Percentiles rank a stretch among this genome's conserved stretches.
Evolutionary conservation across 1,140 invertebrate species (phyloP).

Genomic region (Eumeta japonica): DNA sequence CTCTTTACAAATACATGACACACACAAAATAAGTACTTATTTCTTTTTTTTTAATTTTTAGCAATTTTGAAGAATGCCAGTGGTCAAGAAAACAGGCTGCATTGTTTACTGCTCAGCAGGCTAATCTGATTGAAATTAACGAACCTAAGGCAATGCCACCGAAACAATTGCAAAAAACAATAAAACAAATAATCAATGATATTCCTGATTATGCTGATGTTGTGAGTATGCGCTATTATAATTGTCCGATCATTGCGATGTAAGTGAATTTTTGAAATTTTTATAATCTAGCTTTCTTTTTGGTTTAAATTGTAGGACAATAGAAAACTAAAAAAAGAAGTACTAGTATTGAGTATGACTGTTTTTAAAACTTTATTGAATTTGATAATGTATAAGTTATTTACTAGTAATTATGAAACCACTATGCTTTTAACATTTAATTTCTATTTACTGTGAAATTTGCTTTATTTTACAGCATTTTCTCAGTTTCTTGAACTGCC

Average conservation of each 20-base stretch:
- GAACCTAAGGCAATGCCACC: constrained; percentile 77
- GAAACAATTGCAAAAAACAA: constrained; percentile 70
- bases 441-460: no score
- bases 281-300: no score
- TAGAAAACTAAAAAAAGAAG: no score
- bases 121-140: constrained; percentile 76
- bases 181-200: constrained; percentile 74
- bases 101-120: constrained; percentile 82
- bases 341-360: no score
- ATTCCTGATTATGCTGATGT: constrained; percentile 83
- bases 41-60: constrained; percentile 17
- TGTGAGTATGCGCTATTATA: constrained; percentile 50
- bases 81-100: constrained; percentile 86
- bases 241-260: constrained; percentile 1
- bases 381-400: no score
- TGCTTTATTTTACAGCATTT: constrained; percentile 78
- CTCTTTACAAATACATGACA: no score
- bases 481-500: constrained; percentile 85
- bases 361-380: no score
- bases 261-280: no score
- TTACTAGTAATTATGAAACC: no score
- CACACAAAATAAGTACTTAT: neutral
- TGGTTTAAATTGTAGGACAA: no score
- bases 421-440: no score
- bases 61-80: constrained; percentile 57